phyloP scores from a whole-genome alignment of 37 sponge, comb jelly and placozoan genomes.

The Geodia barretti region DNA sequence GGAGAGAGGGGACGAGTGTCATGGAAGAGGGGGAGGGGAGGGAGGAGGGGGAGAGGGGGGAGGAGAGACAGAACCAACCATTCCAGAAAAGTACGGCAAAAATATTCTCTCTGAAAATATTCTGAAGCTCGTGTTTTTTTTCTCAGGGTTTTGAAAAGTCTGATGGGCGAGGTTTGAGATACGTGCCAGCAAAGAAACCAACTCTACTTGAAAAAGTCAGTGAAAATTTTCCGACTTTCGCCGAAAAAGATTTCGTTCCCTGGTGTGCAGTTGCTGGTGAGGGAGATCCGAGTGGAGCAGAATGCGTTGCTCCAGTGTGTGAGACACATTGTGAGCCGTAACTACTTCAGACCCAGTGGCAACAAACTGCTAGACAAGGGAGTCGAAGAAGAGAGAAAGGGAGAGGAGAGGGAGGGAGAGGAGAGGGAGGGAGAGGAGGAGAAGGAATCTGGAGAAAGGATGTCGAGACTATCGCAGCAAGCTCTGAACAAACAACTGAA shows the following conservation, averaged over 20 bases:
- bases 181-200: constrained; percentile 20
- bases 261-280: constrained; percentile 68
- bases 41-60: constrained; percentile 5
- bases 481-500: too few species aligned
- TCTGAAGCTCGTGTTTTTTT: too few species aligned
- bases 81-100: too few species aligned
- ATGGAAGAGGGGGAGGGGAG: neutral
- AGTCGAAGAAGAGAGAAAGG: neutral
- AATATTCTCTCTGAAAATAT: too few species aligned
- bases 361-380: neutral
- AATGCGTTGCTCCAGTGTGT: constrained; percentile 90
- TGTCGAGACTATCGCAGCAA: too few species aligned
- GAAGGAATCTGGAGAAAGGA: neutral
- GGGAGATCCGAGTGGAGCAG: constrained; percentile 80
- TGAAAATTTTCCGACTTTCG: neutral
- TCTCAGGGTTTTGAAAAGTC: too few species aligned
- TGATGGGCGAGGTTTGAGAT: neutral
- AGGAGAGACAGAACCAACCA: constrained; percentile 2
- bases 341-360: constrained; percentile 52
- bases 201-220: constrained; percentile 77
- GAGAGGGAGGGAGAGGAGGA: neutral
- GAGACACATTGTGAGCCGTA: constrained; percentile 59
- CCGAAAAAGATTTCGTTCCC: neutral
- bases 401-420: neutral
- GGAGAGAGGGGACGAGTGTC: neutral